Conservation (phyloP, 2,113 vertebrate species). For the Mystacornis crossleyi region DNA sequence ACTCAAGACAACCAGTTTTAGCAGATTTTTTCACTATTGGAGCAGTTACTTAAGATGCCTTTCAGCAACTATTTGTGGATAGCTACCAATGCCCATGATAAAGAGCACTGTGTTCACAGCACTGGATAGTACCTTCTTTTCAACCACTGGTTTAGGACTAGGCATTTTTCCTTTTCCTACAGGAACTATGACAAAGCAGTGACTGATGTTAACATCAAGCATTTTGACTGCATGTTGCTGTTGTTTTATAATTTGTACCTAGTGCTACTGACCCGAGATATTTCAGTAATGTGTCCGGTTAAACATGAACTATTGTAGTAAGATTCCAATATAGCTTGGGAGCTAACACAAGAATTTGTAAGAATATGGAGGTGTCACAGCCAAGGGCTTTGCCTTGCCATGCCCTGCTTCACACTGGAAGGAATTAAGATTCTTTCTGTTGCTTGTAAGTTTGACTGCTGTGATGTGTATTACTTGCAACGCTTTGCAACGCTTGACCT, state of each 20-base stretch:
- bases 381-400: not conserved
- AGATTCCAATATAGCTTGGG: not conserved
- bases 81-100: not conserved
- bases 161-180: not conserved
- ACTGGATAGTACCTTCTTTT: not conserved
- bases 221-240: not conserved
- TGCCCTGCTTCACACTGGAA: not conserved
- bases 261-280: rapidly evolving
- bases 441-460: not conserved
- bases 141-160: not conserved
- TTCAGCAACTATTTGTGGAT: not conserved
- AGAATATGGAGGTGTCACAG: not conserved
- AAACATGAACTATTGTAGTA: not conserved
- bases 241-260: not conserved
- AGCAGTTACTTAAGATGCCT: not conserved
- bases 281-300: not conserved
- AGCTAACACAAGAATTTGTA: not conserved
- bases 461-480: not conserved
- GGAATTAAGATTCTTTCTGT: not conserved
- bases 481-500: not conserved
- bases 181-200: not conserved
- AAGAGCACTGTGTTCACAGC: not conserved
- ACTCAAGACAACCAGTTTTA: not conserved
- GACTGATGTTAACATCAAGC: not conserved
- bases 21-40: not conserved